Evolutionary conservation across 2,113 vertebrate genomes (phyloP).

Genomic region (Protobothrops flavoviridis): DNA sequence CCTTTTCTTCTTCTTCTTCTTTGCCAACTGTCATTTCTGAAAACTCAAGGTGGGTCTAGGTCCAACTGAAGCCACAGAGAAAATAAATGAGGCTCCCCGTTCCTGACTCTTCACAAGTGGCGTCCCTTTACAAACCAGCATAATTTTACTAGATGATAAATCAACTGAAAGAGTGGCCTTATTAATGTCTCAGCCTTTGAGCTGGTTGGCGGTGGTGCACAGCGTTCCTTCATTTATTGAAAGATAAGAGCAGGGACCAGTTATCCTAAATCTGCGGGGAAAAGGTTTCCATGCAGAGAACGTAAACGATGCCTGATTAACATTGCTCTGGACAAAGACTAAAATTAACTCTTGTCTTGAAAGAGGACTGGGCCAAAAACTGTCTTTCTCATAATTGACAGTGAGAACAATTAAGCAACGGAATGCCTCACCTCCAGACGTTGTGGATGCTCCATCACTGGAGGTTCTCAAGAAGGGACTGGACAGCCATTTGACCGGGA

Average conservation of each 20-base stretch:
- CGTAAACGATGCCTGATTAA: slow-evolving; percentile 69
- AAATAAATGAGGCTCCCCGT: slow-evolving; percentile 78
- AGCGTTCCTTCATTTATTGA: slow-evolving; percentile 75
- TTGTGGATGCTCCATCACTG: too few species aligned
- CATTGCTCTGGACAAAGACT: slow-evolving; percentile 71
- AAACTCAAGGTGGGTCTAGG: slow-evolving; percentile 74
- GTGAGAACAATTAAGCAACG: too few species aligned
- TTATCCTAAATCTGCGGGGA: slow-evolving; percentile 61
- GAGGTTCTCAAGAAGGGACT: too few species aligned
- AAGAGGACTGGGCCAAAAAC: slow-evolving; percentile 64
- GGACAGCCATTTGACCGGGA: too few species aligned
- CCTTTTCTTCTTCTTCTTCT: slow-evolving; percentile 65
- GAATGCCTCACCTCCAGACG: too few species aligned
- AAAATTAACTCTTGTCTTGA: slow-evolving; percentile 73
- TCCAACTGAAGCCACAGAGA: slow-evolving; percentile 71
- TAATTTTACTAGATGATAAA: slow-evolving; percentile 85
- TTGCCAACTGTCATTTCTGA: slow-evolving; percentile 73
- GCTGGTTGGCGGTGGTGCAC: slow-evolving; percentile 60
- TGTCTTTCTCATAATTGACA: neutral
- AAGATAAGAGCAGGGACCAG: slow-evolving; percentile 59
- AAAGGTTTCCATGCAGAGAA: slow-evolving; percentile 52
- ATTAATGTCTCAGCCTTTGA: slow-evolving; percentile 72
- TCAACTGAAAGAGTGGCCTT: slow-evolving; percentile 74
- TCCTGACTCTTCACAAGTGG: slow-evolving; percentile 69
- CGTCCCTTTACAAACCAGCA: slow-evolving; percentile 74